Conservation (phyloP, 2,113 vertebrate species). For the Daubentonia madagascariensis region DNA sequence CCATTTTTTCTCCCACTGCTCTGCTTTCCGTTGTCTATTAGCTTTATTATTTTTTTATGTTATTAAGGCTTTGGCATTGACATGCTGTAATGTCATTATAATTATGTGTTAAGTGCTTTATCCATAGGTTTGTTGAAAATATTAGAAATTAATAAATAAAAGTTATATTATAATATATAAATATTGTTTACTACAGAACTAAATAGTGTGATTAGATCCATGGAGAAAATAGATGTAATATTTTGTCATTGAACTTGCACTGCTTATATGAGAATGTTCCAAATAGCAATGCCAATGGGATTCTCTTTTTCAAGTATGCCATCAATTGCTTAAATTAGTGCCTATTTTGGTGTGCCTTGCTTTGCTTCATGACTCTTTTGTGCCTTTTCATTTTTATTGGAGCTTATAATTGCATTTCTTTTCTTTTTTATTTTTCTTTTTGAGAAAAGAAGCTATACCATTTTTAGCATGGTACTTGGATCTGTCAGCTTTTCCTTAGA, state of each 20-base stretch:
- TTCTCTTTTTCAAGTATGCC: neutral
- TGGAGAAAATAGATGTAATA: neutral
- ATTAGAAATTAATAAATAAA: neutral
- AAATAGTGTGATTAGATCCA: neutral
- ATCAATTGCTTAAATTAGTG: neutral
- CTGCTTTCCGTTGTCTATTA: neutral
- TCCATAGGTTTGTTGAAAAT: neutral
- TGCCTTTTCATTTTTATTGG: neutral
- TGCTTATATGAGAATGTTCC: neutral
- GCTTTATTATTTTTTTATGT: neutral
- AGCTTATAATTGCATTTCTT: neutral
- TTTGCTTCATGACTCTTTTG: neutral
- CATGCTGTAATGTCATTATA: neutral
- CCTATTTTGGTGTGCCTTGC: neutral
- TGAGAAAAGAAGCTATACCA: neutral
- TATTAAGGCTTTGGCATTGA: neutral
- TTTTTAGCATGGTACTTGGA: neutral
- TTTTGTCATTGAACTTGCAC: neutral
- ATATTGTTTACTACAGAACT: neutral
- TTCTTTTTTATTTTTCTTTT: neutral
- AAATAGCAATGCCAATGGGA: neutral
- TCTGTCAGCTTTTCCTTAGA: neutral
- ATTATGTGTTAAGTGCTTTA: neutral
- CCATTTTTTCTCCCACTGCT: neutral
- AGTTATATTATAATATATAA: neutral